phyloP scores from a whole-genome alignment of 2,797 vertebrate species.

The Anolis apletophallus region DNA sequence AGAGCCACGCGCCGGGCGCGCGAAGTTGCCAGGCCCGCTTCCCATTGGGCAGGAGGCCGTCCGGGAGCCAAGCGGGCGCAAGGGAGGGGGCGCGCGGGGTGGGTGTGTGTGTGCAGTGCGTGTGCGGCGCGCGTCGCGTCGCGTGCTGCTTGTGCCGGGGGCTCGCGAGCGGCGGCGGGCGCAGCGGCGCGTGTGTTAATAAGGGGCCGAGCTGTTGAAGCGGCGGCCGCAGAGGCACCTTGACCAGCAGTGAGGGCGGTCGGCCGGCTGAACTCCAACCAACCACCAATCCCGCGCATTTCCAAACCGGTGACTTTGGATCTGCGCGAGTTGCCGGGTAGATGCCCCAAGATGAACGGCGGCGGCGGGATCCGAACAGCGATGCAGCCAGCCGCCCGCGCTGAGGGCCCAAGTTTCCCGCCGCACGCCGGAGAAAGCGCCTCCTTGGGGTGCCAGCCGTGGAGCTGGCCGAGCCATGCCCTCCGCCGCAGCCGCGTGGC shows the following conservation, averaged over 20 bases:
- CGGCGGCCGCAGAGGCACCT: conserved; percentile 82
- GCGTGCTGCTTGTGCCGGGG: conserved; percentile 50
- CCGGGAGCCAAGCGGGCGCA: background rate
- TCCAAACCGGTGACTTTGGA: conserved; percentile 17
- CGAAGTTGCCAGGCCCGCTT: conserved; percentile 56
- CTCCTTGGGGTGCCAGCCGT: conserved; percentile 14
- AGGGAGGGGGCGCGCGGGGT: background rate
- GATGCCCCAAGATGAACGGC: conserved; percentile 62
- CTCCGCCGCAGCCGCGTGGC: conserved; percentile 5
- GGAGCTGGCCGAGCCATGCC: background rate
- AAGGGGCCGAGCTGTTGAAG: conserved; percentile 85
- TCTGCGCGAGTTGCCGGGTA: conserved; percentile 9
- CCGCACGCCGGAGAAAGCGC: conserved; percentile 63
- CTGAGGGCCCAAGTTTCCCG: conserved; percentile 61
- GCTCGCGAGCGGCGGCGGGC: background rate
- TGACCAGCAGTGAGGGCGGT: conserved; percentile 36
- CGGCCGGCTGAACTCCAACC: too few relatives aligned
- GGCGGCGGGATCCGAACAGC: conserved; percentile 44
- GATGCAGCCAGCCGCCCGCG: conserved; percentile 3
- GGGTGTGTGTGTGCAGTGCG: background rate
- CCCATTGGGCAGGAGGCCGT: conserved; percentile 43
- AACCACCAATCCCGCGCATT: background rate
- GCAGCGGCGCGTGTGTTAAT: conserved; percentile 86
- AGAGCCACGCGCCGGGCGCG: conserved; percentile 91
- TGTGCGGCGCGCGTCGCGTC: conserved; percentile 1